phyloP scores from a whole-genome alignment of 2,888 invertebrate species.

The Drosophila neoperkinsi region DNA sequence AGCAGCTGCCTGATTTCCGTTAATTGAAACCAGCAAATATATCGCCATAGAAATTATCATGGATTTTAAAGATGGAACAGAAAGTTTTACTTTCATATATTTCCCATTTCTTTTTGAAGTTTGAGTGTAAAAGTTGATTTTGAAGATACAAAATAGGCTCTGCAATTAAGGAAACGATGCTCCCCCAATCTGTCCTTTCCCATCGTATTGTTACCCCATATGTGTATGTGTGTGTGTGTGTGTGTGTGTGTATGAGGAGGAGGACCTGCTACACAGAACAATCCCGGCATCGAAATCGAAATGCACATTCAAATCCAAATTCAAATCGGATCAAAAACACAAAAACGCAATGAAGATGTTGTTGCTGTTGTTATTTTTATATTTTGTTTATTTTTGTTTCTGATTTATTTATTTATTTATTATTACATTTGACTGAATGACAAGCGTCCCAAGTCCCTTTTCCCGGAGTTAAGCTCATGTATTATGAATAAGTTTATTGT shows the following conservation, averaged over 20 bases:
- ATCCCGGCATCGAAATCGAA: background rate
- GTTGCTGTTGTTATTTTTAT: background rate
- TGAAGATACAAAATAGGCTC: background rate
- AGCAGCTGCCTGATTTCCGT: background rate
- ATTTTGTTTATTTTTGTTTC: slow-evolving; percentile 25
- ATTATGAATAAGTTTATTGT: slow-evolving; percentile 74
- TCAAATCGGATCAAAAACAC: slow-evolving; percentile 7
- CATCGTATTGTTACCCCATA: background rate
- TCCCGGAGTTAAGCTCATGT: slow-evolving; percentile 51
- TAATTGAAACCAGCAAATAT: background rate
- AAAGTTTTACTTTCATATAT: background rate
- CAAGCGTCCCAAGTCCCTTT: slow-evolving; percentile 17
- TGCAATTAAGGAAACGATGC: background rate
- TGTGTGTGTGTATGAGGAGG: background rate
- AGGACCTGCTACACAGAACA: background rate
- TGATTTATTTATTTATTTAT: slow-evolving; percentile 74
- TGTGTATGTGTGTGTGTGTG: background rate
- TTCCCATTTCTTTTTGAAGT: background rate
- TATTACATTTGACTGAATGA: slow-evolving; percentile 74
- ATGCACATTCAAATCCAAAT: slow-evolving; percentile 10
- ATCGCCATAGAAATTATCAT: background rate
- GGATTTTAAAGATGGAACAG: background rate
- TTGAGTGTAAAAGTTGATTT: background rate
- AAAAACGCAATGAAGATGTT: background rate
- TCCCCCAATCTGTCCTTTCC: background rate